phyloP scores from a whole-genome alignment of 2,113 vertebrate species.

The Propithecus coquereli region DNA sequence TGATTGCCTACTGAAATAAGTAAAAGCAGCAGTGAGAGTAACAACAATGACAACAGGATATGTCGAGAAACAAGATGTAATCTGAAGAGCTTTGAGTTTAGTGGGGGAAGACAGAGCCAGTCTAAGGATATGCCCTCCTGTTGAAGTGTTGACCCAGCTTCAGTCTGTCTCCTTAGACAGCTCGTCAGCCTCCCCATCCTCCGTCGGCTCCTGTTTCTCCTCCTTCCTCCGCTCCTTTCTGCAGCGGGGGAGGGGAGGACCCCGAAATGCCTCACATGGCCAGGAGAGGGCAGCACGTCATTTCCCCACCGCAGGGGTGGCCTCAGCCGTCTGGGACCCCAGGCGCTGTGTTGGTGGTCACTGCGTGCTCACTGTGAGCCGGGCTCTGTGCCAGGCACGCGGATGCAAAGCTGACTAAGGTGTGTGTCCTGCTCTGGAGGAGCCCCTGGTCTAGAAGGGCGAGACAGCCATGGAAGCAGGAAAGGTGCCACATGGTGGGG shows the following conservation, averaged over 20 bases:
- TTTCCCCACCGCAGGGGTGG: background rate
- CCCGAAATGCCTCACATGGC: background rate
- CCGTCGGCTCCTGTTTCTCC: background rate
- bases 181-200: background rate
- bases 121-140: background rate
- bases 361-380: background rate
- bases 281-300: slow-evolving; percentile 4
- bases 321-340: background rate
- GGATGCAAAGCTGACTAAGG: background rate
- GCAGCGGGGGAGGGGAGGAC: background rate
- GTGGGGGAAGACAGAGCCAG: background rate
- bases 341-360: background rate
- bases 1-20: background rate
- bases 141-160: background rate
- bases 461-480: background rate
- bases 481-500: no score
- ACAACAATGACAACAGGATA: background rate
- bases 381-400: background rate
- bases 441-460: background rate
- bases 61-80: background rate
- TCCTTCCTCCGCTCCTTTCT: no score
- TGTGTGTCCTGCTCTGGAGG: background rate
- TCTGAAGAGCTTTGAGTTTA: background rate
- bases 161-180: background rate
- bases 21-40: no score